Evolutionary conservation across 2,797 vertebrate genomes (phyloP).

Genomic region (Alosa sapidissima): DNA sequence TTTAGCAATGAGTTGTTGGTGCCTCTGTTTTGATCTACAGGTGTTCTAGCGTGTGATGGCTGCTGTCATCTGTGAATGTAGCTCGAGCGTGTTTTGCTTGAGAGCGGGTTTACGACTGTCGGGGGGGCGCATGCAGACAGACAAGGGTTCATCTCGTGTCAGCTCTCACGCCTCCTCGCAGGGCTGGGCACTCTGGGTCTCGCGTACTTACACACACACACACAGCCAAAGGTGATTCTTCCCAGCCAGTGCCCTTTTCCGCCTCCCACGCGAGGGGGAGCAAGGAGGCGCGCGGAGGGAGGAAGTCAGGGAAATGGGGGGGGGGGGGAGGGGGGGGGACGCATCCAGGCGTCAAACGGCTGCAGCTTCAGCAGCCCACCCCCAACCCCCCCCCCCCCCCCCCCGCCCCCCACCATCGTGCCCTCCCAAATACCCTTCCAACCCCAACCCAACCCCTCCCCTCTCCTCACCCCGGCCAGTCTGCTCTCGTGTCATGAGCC

Average conservation of each 20-base stretch:
- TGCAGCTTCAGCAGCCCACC: neutral
- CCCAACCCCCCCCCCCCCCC: neutral
- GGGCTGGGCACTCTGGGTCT: neutral
- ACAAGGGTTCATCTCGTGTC: neutral
- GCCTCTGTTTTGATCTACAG: neutral
- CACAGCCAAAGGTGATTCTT: slow-evolving; percentile 68
- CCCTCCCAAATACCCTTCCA: neutral
- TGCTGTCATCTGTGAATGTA: neutral
- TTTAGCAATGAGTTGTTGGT: neutral
- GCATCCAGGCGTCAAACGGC: slow-evolving; percentile 50
- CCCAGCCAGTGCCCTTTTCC: slow-evolving; percentile 65
- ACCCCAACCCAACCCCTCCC: neutral
- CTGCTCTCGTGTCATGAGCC: slow-evolving; percentile 59
- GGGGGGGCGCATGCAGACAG: neutral
- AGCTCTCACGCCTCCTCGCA: neutral
- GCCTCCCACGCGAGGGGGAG: slow-evolving; percentile 55
- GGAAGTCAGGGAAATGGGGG: slow-evolving; percentile 44
- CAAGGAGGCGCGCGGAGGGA: slow-evolving; percentile 32
- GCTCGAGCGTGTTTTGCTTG: neutral
- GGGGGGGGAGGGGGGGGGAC: no score
- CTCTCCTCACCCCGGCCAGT: neutral
- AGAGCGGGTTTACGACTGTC: neutral
- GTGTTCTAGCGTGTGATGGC: slow-evolving; percentile 4
- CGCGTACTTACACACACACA: neutral
- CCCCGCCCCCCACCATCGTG: neutral